Conservation (phyloP, 1,140 invertebrate genomes). For the Cherax destructor region DNA sequence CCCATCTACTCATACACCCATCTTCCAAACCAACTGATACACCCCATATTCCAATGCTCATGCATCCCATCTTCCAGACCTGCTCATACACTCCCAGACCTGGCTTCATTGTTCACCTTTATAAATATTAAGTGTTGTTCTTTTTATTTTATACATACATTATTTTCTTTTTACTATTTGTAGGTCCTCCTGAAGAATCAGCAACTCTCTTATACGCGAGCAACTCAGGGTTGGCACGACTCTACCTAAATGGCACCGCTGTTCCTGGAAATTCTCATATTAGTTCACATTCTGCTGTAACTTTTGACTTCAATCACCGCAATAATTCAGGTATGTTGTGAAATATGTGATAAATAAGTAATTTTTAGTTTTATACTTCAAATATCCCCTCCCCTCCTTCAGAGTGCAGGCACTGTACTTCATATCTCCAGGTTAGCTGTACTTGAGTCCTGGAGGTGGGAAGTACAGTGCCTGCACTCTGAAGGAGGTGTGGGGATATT, state of each 20-base stretch:
- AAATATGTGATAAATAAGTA: too few species aligned
- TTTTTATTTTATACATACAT: neutral
- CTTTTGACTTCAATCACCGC: slow-evolving; percentile 76
- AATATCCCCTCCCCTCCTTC: too few species aligned
- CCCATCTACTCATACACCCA: too few species aligned
- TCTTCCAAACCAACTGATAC: too few species aligned
- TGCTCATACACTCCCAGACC: neutral
- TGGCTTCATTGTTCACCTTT: neutral
- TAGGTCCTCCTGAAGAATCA: slow-evolving; percentile 78
- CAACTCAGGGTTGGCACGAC: slow-evolving; percentile 77
- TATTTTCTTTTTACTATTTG: slow-evolving; percentile 61
- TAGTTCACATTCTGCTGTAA: slow-evolving; percentile 69
- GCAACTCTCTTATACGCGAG: slow-evolving; percentile 79
- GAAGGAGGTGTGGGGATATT: too few species aligned
- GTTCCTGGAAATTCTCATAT: slow-evolving; percentile 75
- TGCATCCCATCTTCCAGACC: too few species aligned
- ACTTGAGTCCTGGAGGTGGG: too few species aligned
- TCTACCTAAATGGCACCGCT: slow-evolving; percentile 78
- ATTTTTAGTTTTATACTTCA: too few species aligned
- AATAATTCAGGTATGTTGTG: slow-evolving; percentile 77
- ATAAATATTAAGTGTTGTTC: neutral
- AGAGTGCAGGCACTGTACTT: too few species aligned
- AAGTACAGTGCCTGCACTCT: too few species aligned
- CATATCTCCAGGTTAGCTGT: too few species aligned
- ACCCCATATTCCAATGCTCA: too few species aligned